phyloP scores from a whole-genome alignment of 1,140 invertebrate genomes.

The Meteorus sp. region DNA sequence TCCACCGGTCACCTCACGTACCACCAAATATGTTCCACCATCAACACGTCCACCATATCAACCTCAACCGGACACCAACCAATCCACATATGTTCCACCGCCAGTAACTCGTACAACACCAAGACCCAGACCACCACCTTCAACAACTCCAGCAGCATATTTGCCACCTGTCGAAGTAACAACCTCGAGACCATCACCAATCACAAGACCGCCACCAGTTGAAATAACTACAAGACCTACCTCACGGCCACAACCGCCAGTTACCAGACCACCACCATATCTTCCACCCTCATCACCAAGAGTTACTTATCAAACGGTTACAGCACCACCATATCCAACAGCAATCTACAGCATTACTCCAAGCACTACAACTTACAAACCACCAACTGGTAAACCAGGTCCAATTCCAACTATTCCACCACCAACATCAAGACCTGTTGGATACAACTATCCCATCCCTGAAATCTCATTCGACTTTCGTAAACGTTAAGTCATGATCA shows the following conservation, averaged over 20 bases:
- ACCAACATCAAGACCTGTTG: constrained; percentile 40
- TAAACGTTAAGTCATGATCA: constrained; percentile 33
- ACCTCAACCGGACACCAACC: too few relatives aligned
- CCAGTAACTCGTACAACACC: neutral
- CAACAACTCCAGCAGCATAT: constrained; percentile 7
- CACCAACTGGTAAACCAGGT: constrained; percentile 39
- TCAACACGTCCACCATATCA: too few relatives aligned
- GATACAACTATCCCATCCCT: constrained; percentile 52
- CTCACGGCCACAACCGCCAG: neutral
- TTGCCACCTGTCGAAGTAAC: constrained; percentile 17
- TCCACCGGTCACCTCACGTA: neutral
- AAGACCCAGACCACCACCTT: neutral
- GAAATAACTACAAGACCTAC: neutral
- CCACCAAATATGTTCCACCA: constrained; percentile 1
- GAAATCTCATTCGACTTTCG: constrained; percentile 49
- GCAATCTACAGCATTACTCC: constrained; percentile 42
- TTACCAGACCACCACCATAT: constrained; percentile 41
- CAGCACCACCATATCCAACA: constrained; percentile 44
- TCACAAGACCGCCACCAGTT: constrained; percentile 5
- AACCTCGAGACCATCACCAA: constrained; percentile 11
- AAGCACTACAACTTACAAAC: constrained; percentile 36
- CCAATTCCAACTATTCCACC: constrained; percentile 47
- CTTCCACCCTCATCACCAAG: constrained; percentile 42
- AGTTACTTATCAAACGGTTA: constrained; percentile 37
- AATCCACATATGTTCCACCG: constrained; percentile 7